Evolutionary conservation across 2,888 invertebrate genomes (phyloP).

Genomic region (Pristionchus exspectatus): DNA sequence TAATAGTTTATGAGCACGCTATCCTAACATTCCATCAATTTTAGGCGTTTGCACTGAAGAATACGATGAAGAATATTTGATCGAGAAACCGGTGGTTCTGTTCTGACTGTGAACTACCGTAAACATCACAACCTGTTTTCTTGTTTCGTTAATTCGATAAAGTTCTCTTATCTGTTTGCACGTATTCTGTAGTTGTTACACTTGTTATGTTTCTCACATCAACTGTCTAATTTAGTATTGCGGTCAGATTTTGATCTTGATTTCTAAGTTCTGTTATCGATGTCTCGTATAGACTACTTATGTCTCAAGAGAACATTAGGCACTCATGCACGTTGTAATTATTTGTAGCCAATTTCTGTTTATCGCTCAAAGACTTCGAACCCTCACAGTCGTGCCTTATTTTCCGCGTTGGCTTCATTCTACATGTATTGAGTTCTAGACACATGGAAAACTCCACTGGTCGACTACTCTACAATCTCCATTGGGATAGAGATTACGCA

Average conservation of each 20-base stretch:
- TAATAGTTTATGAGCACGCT: neutral
- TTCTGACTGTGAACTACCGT: neutral
- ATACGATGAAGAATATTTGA: neutral
- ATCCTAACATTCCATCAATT: too few relatives aligned
- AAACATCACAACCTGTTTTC: neutral
- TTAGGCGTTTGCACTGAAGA: neutral
- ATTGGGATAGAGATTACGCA: constrained; percentile 17
- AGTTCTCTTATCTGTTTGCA: neutral
- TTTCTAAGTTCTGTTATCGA: neutral
- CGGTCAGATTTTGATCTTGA: neutral
- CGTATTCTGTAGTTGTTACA: neutral
- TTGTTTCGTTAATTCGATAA: neutral
- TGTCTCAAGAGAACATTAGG: too few relatives aligned
- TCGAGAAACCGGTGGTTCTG: neutral
- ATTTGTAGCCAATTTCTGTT: neutral
- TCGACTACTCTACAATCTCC: neutral
- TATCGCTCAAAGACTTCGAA: neutral
- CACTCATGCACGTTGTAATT: neutral
- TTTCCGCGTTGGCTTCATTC: neutral
- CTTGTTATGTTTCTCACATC: neutral
- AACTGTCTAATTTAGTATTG: neutral
- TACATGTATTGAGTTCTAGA: neutral
- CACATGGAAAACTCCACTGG: neutral
- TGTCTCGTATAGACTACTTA: neutral
- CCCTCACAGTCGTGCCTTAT: neutral